A percentile compares a stretch with the other conserved stretches of the same genome.
Conservation (phyloP, 2,888 invertebrate genomes). For the Caenorhabditis sulstoni region DNA sequence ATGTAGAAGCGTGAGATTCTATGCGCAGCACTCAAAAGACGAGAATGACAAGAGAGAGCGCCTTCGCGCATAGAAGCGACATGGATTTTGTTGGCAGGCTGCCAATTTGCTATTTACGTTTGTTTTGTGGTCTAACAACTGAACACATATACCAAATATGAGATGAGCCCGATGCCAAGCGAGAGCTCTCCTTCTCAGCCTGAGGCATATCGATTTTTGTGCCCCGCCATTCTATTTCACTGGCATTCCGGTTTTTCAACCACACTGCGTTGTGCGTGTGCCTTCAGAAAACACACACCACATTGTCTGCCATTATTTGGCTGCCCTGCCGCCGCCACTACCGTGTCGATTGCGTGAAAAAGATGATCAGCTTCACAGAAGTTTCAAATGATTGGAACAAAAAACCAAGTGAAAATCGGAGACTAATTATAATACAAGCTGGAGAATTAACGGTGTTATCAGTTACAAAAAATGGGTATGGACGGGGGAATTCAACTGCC, state of each 20-base stretch:
- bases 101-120: constrained; percentile 24
- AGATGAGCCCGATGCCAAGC: not conserved
- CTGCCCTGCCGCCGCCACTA: not conserved
- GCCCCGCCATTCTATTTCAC: constrained; percentile 30
- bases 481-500: constrained; percentile 1
- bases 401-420: not conserved
- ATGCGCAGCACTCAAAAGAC: not conserved
- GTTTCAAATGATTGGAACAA: constrained; percentile 2
- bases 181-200: constrained; percentile 23
- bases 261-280: constrained; percentile 12
- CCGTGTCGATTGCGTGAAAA: constrained; percentile 14
- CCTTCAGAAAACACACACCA: constrained; percentile 30
- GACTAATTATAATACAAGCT: not conserved
- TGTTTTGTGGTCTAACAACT: constrained; percentile 12
- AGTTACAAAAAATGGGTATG: not conserved
- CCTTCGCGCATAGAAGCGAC: not conserved
- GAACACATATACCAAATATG: constrained; percentile 55
- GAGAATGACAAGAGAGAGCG: not conserved
- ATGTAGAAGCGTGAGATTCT: constrained; percentile 39
- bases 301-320: constrained; percentile 33
- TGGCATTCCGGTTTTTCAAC: constrained; percentile 46
- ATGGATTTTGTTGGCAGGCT: not conserved
- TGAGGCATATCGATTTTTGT: constrained; percentile 40
- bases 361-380: constrained; percentile 4
- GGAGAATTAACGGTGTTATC: not conserved